A percentile compares a stretch with the other conserved stretches of the same genome.
These are phyloP conservation scores for Yoshiicerus persimilis DNA, from an alignment of 1,140 invertebrate species.

Conservation along the genomic window DNA sequence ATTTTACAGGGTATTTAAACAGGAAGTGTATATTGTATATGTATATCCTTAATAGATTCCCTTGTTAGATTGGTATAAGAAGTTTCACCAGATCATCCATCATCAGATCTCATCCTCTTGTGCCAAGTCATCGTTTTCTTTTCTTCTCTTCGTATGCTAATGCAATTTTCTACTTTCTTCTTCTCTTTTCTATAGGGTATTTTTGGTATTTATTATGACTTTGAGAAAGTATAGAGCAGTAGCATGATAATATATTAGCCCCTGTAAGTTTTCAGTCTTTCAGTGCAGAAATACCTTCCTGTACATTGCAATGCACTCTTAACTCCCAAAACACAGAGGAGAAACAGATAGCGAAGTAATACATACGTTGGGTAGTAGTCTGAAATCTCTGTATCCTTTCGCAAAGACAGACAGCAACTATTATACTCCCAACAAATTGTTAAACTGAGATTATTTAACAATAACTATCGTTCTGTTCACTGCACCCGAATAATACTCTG, in stretches of 20 bases:
- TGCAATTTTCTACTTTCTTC: background rate
- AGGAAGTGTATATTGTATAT: background rate
- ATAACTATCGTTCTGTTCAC: background rate
- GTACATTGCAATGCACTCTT: background rate
- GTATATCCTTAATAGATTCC: too few relatives aligned
- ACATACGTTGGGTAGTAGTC: too few relatives aligned
- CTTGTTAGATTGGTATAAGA: background rate
- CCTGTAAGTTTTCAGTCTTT: too few relatives aligned
- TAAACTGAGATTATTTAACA: background rate
- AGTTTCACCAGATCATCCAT: background rate
- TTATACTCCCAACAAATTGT: background rate
- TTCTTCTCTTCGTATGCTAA: background rate
- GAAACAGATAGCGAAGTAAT: background rate
- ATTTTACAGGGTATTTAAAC: background rate
- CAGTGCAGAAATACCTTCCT: background rate
- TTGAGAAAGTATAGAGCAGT: too few relatives aligned
- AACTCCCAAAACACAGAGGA: background rate
- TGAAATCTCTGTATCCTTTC: too few relatives aligned
- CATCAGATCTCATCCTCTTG: constrained; percentile 3
- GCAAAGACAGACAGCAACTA: background rate
- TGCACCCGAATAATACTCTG: background rate
- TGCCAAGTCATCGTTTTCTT: constrained; percentile 9
- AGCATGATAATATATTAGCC: too few relatives aligned
- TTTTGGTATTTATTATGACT: too few relatives aligned
- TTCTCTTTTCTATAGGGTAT: background rate